These are phyloP conservation scores for Eugnorisma glareosa DNA, from an alignment of 2,888 invertebrate genomes.

Conservation along the genomic window DNA sequence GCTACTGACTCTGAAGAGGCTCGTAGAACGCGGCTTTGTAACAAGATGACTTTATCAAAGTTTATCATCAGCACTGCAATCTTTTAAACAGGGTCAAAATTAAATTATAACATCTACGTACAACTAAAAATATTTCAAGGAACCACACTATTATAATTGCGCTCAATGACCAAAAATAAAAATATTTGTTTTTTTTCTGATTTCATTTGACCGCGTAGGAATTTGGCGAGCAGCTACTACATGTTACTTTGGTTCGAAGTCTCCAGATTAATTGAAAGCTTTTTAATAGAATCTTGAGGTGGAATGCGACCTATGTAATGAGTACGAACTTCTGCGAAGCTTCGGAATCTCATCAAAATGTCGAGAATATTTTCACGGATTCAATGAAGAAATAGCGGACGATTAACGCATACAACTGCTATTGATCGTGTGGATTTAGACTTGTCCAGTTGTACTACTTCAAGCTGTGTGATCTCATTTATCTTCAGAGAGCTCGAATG, in stretches of 20 bases:
- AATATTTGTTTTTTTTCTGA: not conserved
- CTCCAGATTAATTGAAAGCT: not conserved
- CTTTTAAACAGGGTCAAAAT: not conserved
- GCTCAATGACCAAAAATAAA: not conserved
- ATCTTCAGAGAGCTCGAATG: not conserved
- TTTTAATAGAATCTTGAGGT: not conserved
- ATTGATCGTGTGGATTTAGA: not conserved
- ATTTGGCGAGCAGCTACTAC: not conserved
- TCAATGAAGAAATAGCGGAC: constrained; percentile 20
- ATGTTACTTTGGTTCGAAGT: not conserved
- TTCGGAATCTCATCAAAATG: constrained; percentile 14
- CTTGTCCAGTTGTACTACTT: constrained; percentile 1
- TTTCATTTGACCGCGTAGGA: not conserved
- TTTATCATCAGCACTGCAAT: not conserved
- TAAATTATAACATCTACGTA: not conserved
- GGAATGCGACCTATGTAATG: not conserved
- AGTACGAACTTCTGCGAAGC: not conserved
- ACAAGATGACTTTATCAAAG: not conserved
- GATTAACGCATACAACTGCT: constrained; percentile 8
- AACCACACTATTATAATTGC: not conserved
- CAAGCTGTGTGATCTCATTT: not conserved
- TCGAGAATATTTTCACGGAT: constrained; percentile 6
- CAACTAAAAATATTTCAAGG: not conserved
- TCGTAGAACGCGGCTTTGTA: constrained; percentile 6
- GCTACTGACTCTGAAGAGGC: not conserved